Base-by-base conservation (phyloP, 2,797 vertebrate genomes). In the Sylvia borin region DNA sequence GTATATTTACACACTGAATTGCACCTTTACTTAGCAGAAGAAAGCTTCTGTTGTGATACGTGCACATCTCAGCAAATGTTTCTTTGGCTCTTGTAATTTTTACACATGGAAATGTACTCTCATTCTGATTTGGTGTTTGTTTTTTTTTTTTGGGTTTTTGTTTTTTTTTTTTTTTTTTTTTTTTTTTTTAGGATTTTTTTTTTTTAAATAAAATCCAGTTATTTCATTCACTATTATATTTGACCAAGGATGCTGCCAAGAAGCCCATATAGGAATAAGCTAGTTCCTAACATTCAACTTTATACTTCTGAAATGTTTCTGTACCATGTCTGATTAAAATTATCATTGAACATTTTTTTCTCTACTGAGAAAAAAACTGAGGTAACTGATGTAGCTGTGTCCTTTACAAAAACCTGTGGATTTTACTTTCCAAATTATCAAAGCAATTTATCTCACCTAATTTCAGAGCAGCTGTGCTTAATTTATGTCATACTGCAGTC, bases 401-500 rank as follows among this genome's bases (percentile, higher is more conserved):
- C 74, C n/a, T 84, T 86, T 83, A 57, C 16, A 88, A 88, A 93
- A 58, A 82, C 5, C 40, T 60, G 42, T 31, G 47, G 25, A 16
- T 64, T 77, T 90, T 93, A 81, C 93, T 97, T 92, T 80, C 70
- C 34, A 95, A 93, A 90, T 88, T 85, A 89, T 67, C 38, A 75
- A 93, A 96, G 85, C 34, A 74, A 91, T 81, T 68, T 92, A 72
- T 96, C 36, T 92, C 82, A 58, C 25, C 75, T 85, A 94, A 86
- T 92, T 94, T 90, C 66, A 58, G 53, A 93, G 43, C 83, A 96
- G 77, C 85, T 94, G 88, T 66, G 62, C 79, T 88, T 87, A 79
- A 80, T 36, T 40, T 66, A 47, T 51, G 47, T 51, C 70, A 40
- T 45, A 45, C 20, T 51, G 51, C 66, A 68, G 61, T 71, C 48